Base-by-base conservation (phyloP, 2,888 invertebrate species). In the Chironomus riparius region DNA sequence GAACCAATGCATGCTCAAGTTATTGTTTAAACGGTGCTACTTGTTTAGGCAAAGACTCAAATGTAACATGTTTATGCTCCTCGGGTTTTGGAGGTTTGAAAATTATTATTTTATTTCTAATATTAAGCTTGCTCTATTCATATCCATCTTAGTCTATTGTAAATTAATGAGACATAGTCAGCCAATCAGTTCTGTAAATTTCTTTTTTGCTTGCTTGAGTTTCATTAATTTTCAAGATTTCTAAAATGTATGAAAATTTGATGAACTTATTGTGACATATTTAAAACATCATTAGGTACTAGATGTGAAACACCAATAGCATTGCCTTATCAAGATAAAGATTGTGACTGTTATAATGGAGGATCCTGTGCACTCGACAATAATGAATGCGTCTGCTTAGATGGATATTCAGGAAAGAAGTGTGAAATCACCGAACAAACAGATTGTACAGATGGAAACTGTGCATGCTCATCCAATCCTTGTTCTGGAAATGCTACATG, bases 41-140 rank as follows among this genome's bases (percentile, higher is more conserved):
- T 76, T 93, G 93, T 83, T 84, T 86, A 78, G 89, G 90, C 82
- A 85, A 83, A 73, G 86, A 86, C 78, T 88, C 88, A 78, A 87
- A 88, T 78, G 91, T 88, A 85, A 87, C 87, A 79, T 95, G 95
- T 86, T 83, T 85, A 78, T 95, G 95, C 85, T 86, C 86, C 78
- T 83, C 85, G 77, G 92, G 91, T 78, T 92, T 85, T 81, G 87
- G 87, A 83, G 92, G 91, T 88, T 83, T 82, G 83, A 80, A 38
- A 38, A 38, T 38, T 38, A 38, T 38, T 38, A 38, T 38, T 38
- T 38, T 38, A 38, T 38, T 10, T 38, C 10, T 38, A 38, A 10
- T 38, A 7, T 38, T 38, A 38, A 38, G 38, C 38, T 38, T 4
- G 28, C 6, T 38, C 4, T 10, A 38, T 65, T 10, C 10, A 68